Base-by-base conservation (phyloP, 2,888 invertebrate genomes). In the Campoletis raptor region DNA sequence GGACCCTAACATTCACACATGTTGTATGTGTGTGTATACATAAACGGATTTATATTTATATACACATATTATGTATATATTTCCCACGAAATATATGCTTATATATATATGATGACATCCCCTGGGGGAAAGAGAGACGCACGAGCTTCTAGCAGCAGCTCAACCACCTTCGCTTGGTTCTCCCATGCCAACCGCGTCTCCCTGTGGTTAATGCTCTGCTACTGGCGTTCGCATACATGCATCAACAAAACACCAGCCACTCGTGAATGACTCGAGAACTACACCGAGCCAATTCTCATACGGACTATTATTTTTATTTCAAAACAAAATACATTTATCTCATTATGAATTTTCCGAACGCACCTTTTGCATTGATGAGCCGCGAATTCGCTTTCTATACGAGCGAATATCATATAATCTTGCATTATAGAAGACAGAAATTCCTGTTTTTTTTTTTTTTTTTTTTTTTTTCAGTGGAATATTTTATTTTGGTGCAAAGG, bases 141-240 rank as follows among this genome's bases (percentile, higher is more conserved):
- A 73, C 48, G 72, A 81, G 67, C 64, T 64, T 81, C 64, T 64
- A 73, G 45, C 72, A 73, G 45, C 72, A 48, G 45, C 72, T 64
- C 72, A 24, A 73, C 72, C 72, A 61, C 64, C 64, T 72, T 37
- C 45, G 61, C 45, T 30, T 18, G 48, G 64, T 24, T 48, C 76
- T 21, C 64, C 42, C 64, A 30, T 76, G 40, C 42, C 74, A 48
- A 24, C 76, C 64, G 15, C 66, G 24, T 67, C 78, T 18, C 40
- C 40, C 24, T 67, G 52, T 52, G 54, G 42, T 45, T 61, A 24
- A 45, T 40, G 18, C 69, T 69, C 69, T 57, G 54, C 30, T 45
- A 45, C 80, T 61, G 57, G 70, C 57, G 61, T 80, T 70, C 80
- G 61, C 80, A 80, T 66, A 48, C 42, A 48, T 74, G 48, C 66